Base-by-base conservation (phyloP, 2,888 invertebrate genomes). In the Sphinx pinastri region DNA sequence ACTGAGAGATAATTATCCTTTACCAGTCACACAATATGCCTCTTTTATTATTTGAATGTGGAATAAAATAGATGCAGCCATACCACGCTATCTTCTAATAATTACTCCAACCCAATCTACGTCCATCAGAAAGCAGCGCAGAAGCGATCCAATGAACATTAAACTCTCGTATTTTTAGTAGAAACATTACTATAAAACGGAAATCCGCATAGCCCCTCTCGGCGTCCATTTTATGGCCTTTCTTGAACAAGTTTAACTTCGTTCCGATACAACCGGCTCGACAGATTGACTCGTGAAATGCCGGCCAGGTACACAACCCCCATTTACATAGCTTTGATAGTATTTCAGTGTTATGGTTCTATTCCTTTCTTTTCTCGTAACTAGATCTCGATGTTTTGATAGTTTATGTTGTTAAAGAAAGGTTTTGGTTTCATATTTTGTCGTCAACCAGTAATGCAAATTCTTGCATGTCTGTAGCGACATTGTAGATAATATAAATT, bases 101-200 rank as follows among this genome's bases (percentile, higher is more conserved):
- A 55, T 13, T 16, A 38, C 51, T 31, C 58, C 55, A 19, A 16
- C 10, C 54, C 54, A 16, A 55, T 19, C 55, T 1, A 55, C 19
- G 31, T 60, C 67, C 60, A 68, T 72, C 68, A 71, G 69, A 68
- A 59, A 71, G 66, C 55, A 69, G 57, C 68, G 58, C 57, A 68
- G 51, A 67, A 73, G 66, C 66, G 68, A 71, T 72, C 71, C 72
- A 71, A 73, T 72, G 68, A 71, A 69, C 74, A 72, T 71, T 71
- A 73, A 74, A 72, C 73, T 69, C 16, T 51, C 51, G 70, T 72
- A 72, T 73, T 73, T 74, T 69, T 69, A 72, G 68, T 72, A 67
- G 38, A 38, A 57, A 69, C 68, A 69, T 72, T 67, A 69, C 73
- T 72, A 71, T 74, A 73, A 74, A 74, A 73, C 58, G 71, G 73